Conservation (phyloP, 1,140 invertebrate species). For the Microplitis demolitor region DNA sequence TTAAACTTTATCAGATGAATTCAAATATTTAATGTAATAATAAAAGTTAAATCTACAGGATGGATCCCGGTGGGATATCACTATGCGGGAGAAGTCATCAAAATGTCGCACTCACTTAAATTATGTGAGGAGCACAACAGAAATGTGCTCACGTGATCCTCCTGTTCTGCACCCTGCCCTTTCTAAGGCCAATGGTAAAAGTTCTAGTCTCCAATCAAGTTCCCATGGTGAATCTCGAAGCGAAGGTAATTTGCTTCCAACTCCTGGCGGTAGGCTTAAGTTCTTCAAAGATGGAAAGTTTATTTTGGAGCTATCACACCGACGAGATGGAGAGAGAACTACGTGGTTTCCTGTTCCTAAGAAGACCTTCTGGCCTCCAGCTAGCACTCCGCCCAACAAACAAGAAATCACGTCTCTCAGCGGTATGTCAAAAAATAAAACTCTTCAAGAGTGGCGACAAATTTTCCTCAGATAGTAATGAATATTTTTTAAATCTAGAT, state of each 20-base stretch:
- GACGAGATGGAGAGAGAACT: constrained; percentile 77
- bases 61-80: constrained; percentile 54
- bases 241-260: constrained; percentile 47
- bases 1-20: background rate
- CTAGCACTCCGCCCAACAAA: constrained; percentile 66
- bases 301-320: constrained; percentile 82
- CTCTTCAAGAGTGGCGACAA: too few species aligned
- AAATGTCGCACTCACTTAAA: constrained; percentile 59
- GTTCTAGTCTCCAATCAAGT: constrained; percentile 49
- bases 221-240: constrained; percentile 44
- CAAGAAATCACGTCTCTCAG: constrained; percentile 70
- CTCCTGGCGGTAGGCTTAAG: constrained; percentile 63
- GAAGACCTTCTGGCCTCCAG: constrained; percentile 83
- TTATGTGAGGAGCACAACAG: constrained; percentile 58
- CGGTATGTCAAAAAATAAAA: constrained; percentile 54
- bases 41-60: constrained; percentile 52
- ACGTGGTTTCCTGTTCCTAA: constrained; percentile 86
- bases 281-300: constrained; percentile 83
- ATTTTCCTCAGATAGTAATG: constrained; percentile 14
- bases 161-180: constrained; percentile 55
- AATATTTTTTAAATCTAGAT: constrained; percentile 72
- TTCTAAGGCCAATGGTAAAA: constrained; percentile 58
- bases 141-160: constrained; percentile 61
- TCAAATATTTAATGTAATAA: constrained; percentile 36
- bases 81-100: constrained; percentile 60